Base-by-base conservation (phyloP, 2,888 invertebrate species). In the Ametastegia equiseti region DNA sequence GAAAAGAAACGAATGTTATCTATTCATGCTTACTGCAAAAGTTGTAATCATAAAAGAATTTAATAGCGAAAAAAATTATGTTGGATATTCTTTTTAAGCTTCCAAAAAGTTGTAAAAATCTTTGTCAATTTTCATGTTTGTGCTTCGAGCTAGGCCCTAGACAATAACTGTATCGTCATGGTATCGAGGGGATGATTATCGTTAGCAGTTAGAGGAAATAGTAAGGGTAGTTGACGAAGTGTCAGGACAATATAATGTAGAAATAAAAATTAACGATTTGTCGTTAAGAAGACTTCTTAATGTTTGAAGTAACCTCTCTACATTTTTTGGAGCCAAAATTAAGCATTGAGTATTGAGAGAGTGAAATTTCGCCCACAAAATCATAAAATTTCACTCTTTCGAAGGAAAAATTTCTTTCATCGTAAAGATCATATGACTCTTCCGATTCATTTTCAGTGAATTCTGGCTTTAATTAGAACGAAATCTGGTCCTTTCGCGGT, bases 231-330 rank as follows among this genome's bases (percentile, higher is more conserved):
- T 75, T 36, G 13, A 19, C 23, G n/a, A 50, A 50, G 33, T 33
- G 33, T 27, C 11, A 27, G 23, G 27, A 75, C 23, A 7, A 19
- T 33, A 23, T n/a, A 50, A 54, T 19, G 7, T 4, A 50, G 50
- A 33, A 54, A 75, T 54, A 75, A 75, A 75, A 54, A 54, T 36
- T 50, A 75, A 75, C 36, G 30, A 36, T 39, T 75, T 33, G 54
- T 75, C 75, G 75, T 75, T 75, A 75, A 75, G 45, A 36, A 33
- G 15, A 33, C 27, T 54, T 54, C 11, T 50, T 33, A 30, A 19
- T 54, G 54, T 11, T 75, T 33, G 50, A 3, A 11, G 19, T 36
- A 67, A 23, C 42, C n/a, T n/a, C n/a, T n/a, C n/a, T n/a, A n/a
- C n/a, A n/a, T n/a, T n/a, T n/a, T n/a, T n/a, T n/a, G n/a, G n/a